Conservation (phyloP, 2,888 invertebrate genomes). For the Pantelozetes paolii region DNA sequence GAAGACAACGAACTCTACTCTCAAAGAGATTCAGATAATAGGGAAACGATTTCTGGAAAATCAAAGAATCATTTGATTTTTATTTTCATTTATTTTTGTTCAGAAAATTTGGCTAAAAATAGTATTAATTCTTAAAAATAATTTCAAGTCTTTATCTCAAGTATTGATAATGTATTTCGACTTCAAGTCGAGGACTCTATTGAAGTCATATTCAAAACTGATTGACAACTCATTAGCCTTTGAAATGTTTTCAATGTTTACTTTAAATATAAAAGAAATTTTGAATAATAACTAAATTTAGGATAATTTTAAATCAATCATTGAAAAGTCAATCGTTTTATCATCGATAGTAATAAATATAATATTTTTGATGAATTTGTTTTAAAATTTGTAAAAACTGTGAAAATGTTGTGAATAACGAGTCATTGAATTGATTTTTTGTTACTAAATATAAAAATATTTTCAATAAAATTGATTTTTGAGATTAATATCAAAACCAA, state of each 20-base stretch:
- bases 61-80: background rate
- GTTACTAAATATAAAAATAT: no score
- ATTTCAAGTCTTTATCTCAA: no score
- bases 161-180: no score
- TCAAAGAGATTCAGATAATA: background rate
- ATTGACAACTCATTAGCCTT: constrained; percentile 2
- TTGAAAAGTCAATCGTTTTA: background rate
- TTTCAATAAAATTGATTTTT: no score
- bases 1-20: constrained; percentile 22
- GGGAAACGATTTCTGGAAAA: background rate
- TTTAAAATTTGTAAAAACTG: background rate
- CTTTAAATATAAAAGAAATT: background rate
- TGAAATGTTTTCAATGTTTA: background rate
- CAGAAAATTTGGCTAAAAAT: no score
- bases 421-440: no score
- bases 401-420: no score
- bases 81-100: no score
- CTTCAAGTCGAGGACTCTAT: background rate
- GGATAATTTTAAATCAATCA: background rate
- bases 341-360: background rate
- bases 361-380: background rate
- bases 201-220: background rate
- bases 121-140: no score
- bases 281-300: background rate
- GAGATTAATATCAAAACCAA: no score